These are phyloP conservation scores for Beroe ovata DNA, from an alignment of 37 sponge, comb jelly and placozoan species.

Conservation along the genomic window DNA sequence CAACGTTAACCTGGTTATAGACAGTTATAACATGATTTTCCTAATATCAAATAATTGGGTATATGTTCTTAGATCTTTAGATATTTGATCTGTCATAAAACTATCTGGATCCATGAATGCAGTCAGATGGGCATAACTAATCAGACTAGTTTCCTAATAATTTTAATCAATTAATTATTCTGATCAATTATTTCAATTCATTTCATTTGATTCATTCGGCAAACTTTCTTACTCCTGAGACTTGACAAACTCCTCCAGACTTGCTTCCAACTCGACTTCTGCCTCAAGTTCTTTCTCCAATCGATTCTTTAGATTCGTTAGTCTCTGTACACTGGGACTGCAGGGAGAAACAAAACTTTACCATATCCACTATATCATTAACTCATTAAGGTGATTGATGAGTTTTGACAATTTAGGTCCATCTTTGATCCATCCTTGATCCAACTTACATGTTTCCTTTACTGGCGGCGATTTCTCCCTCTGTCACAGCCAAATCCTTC, in stretches of 20 bases:
- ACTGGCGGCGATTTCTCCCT: slow-evolving; percentile 27
- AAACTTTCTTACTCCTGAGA: slow-evolving; percentile 46
- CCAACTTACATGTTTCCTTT: slow-evolving; percentile 17
- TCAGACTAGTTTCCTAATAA: no score
- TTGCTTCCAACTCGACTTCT: slow-evolving; percentile 14
- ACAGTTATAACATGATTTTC: background rate
- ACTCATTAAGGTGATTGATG: no score
- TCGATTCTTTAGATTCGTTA: slow-evolving; percentile 21
- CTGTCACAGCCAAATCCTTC: slow-evolving; percentile 30
- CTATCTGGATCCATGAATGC: no score
- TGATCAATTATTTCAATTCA: no score
- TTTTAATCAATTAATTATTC: no score
- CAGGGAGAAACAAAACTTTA: no score
- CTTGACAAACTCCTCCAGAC: slow-evolving; percentile 25
- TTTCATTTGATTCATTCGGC: no score
- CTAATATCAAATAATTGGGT: background rate
- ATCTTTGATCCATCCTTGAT: no score
- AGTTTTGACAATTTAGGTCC: no score
- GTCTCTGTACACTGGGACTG: slow-evolving; percentile 30
- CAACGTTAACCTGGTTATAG: slow-evolving; percentile 21
- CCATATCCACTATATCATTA: no score
- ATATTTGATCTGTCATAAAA: no score
- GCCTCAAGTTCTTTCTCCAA: slow-evolving; percentile 11
- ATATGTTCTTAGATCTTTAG: background rate
- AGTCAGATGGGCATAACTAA: background rate